Percentiles rank a stretch among this genome's conserved stretches.
phyloP scores from a whole-genome alignment of 1,140 invertebrate genomes.

The Drosophila busckii region DNA sequence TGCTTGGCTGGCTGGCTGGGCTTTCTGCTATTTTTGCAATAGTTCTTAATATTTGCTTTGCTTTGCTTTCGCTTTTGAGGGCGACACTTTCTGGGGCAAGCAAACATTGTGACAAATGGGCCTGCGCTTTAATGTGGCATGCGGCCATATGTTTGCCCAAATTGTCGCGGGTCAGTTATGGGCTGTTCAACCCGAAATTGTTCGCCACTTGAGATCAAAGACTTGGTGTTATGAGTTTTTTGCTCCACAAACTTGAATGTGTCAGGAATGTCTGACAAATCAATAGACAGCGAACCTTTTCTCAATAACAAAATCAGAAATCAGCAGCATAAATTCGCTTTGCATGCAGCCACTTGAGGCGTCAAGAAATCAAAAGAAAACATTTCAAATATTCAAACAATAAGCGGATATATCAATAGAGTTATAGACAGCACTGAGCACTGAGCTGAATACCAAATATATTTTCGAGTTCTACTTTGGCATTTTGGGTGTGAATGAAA shows the following conservation, averaged over 20 bases:
- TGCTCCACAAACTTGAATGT: slow-evolving; percentile 45
- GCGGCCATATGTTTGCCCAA: slow-evolving; percentile 34
- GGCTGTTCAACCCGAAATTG: neutral
- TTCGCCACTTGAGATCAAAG: too few species aligned
- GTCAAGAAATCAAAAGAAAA: slow-evolving; percentile 50
- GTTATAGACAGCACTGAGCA: slow-evolving; percentile 42
- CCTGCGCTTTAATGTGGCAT: slow-evolving; percentile 36
- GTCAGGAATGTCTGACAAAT: slow-evolving; percentile 53
- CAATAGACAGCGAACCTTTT: slow-evolving; percentile 33
- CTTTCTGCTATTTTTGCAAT: slow-evolving; percentile 44
- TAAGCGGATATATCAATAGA: slow-evolving; percentile 22
- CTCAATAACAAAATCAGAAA: slow-evolving; percentile 12
- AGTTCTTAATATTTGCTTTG: too few species aligned
- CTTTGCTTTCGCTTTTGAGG: too few species aligned
- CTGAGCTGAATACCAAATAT: slow-evolving; percentile 9
- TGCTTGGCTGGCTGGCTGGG: slow-evolving; percentile 2
- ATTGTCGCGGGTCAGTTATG: slow-evolving; percentile 33
- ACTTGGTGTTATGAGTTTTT: slow-evolving; percentile 43
- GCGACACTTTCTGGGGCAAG: slow-evolving; percentile 58
- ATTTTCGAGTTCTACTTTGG: slow-evolving; percentile 20
- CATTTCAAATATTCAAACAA: slow-evolving; percentile 52
- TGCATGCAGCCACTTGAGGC: slow-evolving; percentile 43
- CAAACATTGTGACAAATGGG: slow-evolving; percentile 60
- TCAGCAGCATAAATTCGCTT: slow-evolving; percentile 25
- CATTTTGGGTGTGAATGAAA: slow-evolving; percentile 19